Evolutionary conservation across 2,113 vertebrate species (phyloP), one percentile per base, ranked within the genome.

Genomic region (Albula glossodonta): DNA sequence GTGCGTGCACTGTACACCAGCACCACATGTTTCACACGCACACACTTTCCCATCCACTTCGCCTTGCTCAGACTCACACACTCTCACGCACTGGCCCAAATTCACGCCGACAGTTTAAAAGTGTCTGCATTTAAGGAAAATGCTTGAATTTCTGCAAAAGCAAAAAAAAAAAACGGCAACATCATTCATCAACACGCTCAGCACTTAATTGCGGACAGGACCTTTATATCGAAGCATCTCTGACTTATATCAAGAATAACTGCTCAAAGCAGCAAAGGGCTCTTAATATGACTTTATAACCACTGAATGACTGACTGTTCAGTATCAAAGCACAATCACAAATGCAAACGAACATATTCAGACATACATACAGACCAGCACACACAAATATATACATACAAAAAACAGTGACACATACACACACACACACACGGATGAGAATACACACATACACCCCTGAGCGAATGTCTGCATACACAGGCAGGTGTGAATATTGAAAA

Each of bases 1-100:
- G 89, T 88, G 77, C 90, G 86, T 91, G 83, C 88, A 89, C 88
- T 90, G 90, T 88, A 86, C 84, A 81, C 31, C 1, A 85, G 88
- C 77, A 51, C 86, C 87, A 90, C 87, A 87, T 90, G 78, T 52
- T 50, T 83, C 49, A 56, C 84, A 84, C 51, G 56, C 85, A 77
- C 3, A 41, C 57, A 81, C 49, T n/a, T 17, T 74, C 53, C 82
- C 53, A 48, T 53, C 7, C 19, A 22, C 63, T 22, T 2, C 9
- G 6, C 25, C n/a, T 19, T 12, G 53, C 53, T 15, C 80, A 19
- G 17, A 51, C 41, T 70, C 82, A 74, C 82, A 51, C 57, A 22
- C 41, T 22, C 15, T 50, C 60, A 70, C 60, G 17, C 63, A 70
- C 22, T 70, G n/a, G 70, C 70, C 70, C 53, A 9, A 12, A 8